phyloP scores from a whole-genome alignment of 2,888 invertebrate genomes.

The Temnothorax ravouxi region DNA sequence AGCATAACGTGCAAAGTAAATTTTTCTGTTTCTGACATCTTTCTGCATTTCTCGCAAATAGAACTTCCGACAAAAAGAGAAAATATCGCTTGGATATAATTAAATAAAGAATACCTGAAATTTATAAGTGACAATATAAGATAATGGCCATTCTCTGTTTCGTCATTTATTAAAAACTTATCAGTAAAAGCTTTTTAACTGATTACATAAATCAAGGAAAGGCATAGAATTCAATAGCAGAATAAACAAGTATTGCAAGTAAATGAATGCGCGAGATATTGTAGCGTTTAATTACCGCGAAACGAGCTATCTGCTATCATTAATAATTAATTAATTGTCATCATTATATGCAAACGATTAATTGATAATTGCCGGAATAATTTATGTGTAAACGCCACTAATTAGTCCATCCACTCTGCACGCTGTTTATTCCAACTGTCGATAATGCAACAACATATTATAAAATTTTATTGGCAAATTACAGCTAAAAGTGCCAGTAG shows the following conservation, averaged over 20 bases:
- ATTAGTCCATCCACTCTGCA: conserved; percentile 52
- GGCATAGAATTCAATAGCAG: background rate
- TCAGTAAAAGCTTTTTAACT: background rate
- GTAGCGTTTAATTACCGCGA: conserved; percentile 45
- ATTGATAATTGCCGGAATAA: conserved; percentile 56
- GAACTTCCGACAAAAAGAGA: background rate
- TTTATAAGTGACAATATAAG: background rate
- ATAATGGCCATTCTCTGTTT: background rate
- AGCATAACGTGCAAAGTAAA: background rate
- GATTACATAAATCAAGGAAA: background rate
- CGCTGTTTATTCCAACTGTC: conserved; percentile 43
- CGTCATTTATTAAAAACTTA: background rate
- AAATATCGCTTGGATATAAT: background rate
- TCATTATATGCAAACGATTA: conserved; percentile 56
- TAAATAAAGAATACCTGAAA: background rate
- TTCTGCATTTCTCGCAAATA: background rate
- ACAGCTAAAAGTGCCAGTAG: background rate
- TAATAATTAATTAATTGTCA: conserved; percentile 57
- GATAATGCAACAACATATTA: conserved; percentile 50
- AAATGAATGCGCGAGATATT: conserved; percentile 29
- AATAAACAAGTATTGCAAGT: conserved; percentile 21
- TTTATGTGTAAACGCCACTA: conserved; percentile 45
- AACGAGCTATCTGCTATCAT: conserved; percentile 48
- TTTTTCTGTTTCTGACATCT: background rate
- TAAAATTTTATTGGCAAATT: conserved; percentile 7